Evolutionary conservation across 1,140 invertebrate genomes (phyloP).

Genomic region (Atta texana): DNA sequence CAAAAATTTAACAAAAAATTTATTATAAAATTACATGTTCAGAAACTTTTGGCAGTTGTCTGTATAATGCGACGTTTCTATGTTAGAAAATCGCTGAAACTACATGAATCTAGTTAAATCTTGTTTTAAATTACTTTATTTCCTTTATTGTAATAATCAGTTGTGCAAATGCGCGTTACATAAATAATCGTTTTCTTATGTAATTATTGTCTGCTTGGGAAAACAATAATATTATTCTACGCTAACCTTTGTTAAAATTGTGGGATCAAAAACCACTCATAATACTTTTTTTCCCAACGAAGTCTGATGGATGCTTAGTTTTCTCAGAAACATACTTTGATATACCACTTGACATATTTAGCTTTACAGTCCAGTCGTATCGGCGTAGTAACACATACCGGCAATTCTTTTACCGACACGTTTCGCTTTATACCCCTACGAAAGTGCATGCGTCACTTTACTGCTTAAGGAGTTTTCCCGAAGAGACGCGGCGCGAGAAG

Average conservation of each 20-base stretch:
- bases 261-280: conserved; percentile 4
- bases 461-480: conserved; percentile 75
- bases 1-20: too few relatives aligned
- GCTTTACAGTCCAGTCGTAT: conserved; percentile 34
- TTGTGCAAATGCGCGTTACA: not conserved
- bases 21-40: too few relatives aligned
- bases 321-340: conserved; percentile 22
- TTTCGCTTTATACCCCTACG: conserved; percentile 74
- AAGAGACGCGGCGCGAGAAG: conserved; percentile 33
- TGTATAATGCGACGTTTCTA: not conserved
- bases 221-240: not conserved
- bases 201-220: not conserved
- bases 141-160: not conserved
- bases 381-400: conserved; percentile 64
- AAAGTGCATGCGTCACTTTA: conserved; percentile 78
- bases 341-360: conserved; percentile 66
- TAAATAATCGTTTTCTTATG: not conserved
- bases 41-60: too few relatives aligned
- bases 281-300: conserved; percentile 3
- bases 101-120: not conserved
- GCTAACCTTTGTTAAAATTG: not conserved
- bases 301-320: not conserved
- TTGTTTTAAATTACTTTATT: not conserved
- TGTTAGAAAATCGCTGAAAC: not conserved
- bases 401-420: conserved; percentile 71